Evolutionary conservation across 2,797 vertebrate genomes (phyloP), one percentile per base, ranked within the genome.

Genomic region (Phrynocephalus vlangalii): DNA sequence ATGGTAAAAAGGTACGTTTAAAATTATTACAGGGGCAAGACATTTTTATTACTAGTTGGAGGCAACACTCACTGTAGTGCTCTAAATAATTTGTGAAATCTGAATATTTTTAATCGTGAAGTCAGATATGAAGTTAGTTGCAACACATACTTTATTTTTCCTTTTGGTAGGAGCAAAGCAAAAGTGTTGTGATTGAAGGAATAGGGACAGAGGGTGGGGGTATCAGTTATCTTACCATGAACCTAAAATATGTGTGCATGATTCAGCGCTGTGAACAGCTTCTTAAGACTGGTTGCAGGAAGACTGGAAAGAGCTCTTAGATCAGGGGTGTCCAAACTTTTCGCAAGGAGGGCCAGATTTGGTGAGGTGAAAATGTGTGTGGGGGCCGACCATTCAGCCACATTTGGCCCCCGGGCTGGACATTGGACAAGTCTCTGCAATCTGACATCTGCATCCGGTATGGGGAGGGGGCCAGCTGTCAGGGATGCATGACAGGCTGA

Each of bases 1-100:
- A 97, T 92, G 99, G 98, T 33, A 97, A 97, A 97, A 94, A 95
- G 97, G 99, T 96, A 97, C 96, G 96, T 95, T 85, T 90, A 77
- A 79, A 71, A 84, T 0, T 60, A 83, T 71, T 84, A 83, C 52
- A 70, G 77, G 50, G 26, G 63, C 33, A 52, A 50, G 18, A 87
- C 73, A 63, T 6, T 30, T 76, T 9, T 1, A 3, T 82, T 72
- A 24, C 75, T 4, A 60, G 5, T 30, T 22, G 15, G 26, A 70
- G 26, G 30, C 20, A 76, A 26, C 24, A 26, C 13, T 48, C 3
- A 48, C 4, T 48, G 22, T 24, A 3, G 75, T 48, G 20, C 16
- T 56, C 15, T 52, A 52, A 6, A 78, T 56, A 28, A 78, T 28
- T n/a, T 71, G 4, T 52, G 26, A 63, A 18, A 77, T 67, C 44